Evolutionary conservation across 2,888 invertebrate genomes (phyloP), one percentile per base, ranked within the genome.

Genomic region (Panopea generosa): DNA sequence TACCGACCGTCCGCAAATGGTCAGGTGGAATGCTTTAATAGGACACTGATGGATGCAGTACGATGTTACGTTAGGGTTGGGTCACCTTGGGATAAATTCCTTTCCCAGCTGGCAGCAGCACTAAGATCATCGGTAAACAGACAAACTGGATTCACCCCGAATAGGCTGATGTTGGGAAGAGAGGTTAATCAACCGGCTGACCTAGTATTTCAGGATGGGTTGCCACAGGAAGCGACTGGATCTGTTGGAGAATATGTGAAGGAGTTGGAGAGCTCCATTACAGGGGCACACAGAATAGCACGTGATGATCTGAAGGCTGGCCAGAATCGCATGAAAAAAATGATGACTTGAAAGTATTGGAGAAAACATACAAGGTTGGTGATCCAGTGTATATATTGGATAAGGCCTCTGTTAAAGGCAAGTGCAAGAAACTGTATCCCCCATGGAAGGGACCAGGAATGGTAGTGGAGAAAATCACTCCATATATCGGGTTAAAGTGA

Each of bases 1-100:
- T 81, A 77, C 53, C 53, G 73, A 29, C 77, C 77, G 11, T 68
- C 73, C 18, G 50, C 66, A 3, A 77, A 77, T 22, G 70, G 66
- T 16, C 73, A 74, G 50, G 66, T 73, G 11, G 69, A 77, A 29
- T 45, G 69, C 0, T 68, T 59, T 24, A 77, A 77, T 33, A 27
- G 77, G 14, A 73, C 63, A 9, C 27, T 77, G 16, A 68, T 72
- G 73, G 65, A 77, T 40, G 63, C 69, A 11, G 61, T 73, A 1
- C 27, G 77, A 1, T 73, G 70, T 55, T 72, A 50, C 38, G 40
- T 72, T n/a, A n/a, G n/a, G 11, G 27, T 40, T 14, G 45, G n/a
- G 59, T 16, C 1, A 16, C 20, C 49, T 53, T 77, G 77, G 74
- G 69, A 74, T 56, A 11, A 40, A 11, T 52, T 65, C 33, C 18